These are phyloP conservation scores for Chymomyza fuscimana DNA, from an alignment of 2,888 invertebrate genomes.

Conservation along the genomic window DNA sequence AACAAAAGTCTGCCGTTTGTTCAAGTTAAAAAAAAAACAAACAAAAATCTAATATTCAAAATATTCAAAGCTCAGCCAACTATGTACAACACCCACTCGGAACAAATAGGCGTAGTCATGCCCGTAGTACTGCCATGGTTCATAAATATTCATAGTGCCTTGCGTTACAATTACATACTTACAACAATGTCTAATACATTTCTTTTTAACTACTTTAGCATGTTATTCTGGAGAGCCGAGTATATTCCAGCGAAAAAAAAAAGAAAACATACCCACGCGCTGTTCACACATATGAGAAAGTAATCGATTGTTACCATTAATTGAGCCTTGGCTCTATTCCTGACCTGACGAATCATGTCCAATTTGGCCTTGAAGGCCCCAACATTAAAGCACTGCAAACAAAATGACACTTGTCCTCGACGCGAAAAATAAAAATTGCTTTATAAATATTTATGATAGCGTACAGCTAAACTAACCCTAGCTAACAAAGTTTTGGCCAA, in stretches of 20 bases:
- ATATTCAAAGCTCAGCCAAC: background rate
- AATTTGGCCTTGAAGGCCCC: background rate
- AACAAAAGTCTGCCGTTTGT: background rate
- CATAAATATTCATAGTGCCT: background rate
- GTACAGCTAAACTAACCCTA: background rate
- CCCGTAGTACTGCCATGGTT: background rate
- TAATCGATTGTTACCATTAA: background rate
- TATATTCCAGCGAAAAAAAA: background rate
- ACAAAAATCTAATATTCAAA: background rate
- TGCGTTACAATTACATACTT: background rate
- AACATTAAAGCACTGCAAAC: background rate
- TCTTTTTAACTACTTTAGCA: background rate
- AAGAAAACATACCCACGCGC: background rate
- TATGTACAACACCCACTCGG: background rate
- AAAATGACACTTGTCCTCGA: background rate
- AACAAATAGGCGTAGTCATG: background rate
- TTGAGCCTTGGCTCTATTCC: background rate
- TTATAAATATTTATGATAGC: background rate
- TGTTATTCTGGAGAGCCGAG: background rate
- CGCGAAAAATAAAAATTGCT: background rate
- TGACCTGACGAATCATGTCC: background rate
- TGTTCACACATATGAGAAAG: background rate
- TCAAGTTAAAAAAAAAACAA: background rate
- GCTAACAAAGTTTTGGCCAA: background rate
- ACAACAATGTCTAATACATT: background rate